These are phyloP conservation scores for Sterrhoptilus dennistouni DNA, from an alignment of 2,113 vertebrate species.

Conservation along the genomic window DNA sequence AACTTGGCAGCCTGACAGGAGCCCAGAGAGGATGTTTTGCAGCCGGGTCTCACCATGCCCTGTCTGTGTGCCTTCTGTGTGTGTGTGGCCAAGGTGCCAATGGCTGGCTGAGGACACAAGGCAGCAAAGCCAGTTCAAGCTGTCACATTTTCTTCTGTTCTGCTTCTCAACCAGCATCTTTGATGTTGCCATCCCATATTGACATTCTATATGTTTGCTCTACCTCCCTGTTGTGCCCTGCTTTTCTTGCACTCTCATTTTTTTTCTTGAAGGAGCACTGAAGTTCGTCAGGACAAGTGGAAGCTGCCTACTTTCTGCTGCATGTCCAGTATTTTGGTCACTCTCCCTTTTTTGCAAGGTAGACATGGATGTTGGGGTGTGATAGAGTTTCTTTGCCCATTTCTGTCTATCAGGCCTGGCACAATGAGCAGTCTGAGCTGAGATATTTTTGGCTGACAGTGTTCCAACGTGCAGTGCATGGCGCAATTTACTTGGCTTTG, in stretches of 20 bases:
- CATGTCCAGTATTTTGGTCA: background rate
- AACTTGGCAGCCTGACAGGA: background rate
- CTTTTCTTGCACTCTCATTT: background rate
- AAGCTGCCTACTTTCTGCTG: background rate
- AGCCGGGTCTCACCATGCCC: background rate
- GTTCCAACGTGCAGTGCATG: slow-evolving; percentile 1
- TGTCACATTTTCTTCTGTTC: background rate
- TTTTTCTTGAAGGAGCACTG: background rate
- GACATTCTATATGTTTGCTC: background rate
- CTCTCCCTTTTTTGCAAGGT: background rate
- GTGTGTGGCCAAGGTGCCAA: background rate
- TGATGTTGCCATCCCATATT: background rate
- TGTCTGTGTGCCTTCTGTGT: background rate
- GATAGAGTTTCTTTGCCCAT: background rate
- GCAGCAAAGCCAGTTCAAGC: background rate
- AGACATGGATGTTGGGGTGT: background rate
- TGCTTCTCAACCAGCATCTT: background rate
- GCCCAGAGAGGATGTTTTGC: background rate
- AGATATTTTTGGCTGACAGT: slow-evolving; percentile 18
- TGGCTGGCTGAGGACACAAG: background rate
- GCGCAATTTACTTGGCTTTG: slow-evolving; percentile 45
- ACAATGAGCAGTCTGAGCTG: background rate
- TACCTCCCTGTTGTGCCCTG: background rate
- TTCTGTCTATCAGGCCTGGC: background rate
- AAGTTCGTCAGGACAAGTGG: background rate